These are phyloP conservation scores for Nomada fabriciana DNA, from an alignment of 2,888 invertebrate genomes.

Conservation along the genomic window DNA sequence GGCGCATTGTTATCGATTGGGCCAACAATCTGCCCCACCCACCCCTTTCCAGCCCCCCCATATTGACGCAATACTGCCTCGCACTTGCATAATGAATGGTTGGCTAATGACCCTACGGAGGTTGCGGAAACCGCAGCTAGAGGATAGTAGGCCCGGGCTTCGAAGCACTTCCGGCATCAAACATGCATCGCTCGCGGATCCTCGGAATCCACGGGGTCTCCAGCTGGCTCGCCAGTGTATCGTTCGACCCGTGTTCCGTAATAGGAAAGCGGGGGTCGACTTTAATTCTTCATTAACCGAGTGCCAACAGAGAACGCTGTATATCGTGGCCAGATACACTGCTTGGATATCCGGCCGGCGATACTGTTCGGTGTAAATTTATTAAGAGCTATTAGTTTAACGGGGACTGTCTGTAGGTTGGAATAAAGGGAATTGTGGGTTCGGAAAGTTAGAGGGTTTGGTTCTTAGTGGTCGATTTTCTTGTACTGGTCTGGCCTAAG, in stretches of 20 bases:
- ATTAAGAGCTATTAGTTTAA: conserved; percentile 32
- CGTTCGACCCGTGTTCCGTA: conserved; percentile 39
- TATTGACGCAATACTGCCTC: conserved; percentile 82
- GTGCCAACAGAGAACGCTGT: conserved; percentile 1
- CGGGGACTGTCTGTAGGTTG: background rate
- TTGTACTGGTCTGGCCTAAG: no score
- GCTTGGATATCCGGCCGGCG: conserved; percentile 40
- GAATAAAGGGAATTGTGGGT: background rate
- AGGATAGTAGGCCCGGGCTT: conserved; percentile 72
- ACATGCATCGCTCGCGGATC: conserved; percentile 74
- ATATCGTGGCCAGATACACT: conserved; percentile 14
- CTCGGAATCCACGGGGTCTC: conserved; percentile 54
- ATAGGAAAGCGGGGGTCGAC: conserved; percentile 43
- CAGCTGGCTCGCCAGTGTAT: conserved; percentile 49
- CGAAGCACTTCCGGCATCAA: conserved; percentile 81
- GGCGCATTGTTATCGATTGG: conserved; percentile 81
- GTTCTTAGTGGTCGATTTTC: no score
- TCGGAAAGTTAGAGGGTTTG: background rate
- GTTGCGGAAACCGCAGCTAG: conserved; percentile 81
- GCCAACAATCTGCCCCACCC: conserved; percentile 78
- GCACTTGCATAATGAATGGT: conserved; percentile 82
- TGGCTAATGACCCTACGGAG: conserved; percentile 82
- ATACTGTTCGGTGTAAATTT: conserved; percentile 45
- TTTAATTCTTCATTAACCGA: conserved; percentile 64
- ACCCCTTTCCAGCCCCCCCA: conserved; percentile 45